Conservation (phyloP, 2,888 invertebrate species). For the Tanytarsus gracilentus region DNA sequence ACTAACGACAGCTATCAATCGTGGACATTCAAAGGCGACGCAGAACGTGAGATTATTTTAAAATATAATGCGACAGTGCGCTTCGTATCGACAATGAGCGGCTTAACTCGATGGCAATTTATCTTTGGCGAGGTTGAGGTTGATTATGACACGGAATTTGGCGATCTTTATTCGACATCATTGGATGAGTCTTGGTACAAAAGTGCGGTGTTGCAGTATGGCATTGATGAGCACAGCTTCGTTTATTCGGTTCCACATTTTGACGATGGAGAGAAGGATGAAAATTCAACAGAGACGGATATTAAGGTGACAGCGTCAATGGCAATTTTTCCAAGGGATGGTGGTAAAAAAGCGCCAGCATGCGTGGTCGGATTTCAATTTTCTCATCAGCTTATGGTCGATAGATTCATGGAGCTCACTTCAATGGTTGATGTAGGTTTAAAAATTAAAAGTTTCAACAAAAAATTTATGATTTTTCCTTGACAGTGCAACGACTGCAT, state of each 20-base stretch:
- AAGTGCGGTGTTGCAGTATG: slow-evolving; percentile 77
- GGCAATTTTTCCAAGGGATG: slow-evolving; percentile 74
- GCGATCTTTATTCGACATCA: slow-evolving; percentile 63
- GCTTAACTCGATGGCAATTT: slow-evolving; percentile 79
- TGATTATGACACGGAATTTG: slow-evolving; percentile 54
- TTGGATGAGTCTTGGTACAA: slow-evolving; percentile 89
- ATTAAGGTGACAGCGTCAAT: slow-evolving; percentile 69
- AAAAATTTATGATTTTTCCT: no score
- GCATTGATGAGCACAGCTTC: slow-evolving; percentile 55
- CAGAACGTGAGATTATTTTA: slow-evolving; percentile 50
- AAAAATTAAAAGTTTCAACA: slow-evolving; percentile 23
- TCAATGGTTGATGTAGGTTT: slow-evolving; percentile 44
- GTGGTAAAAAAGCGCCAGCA: slow-evolving; percentile 67
- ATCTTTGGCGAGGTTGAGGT: slow-evolving; percentile 52
- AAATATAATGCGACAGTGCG: slow-evolving; percentile 65
- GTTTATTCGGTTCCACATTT: slow-evolving; percentile 67
- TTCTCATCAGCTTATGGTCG: slow-evolving; percentile 58
- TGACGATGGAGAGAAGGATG: slow-evolving; percentile 37
- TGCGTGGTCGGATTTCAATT: slow-evolving; percentile 85
- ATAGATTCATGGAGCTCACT: slow-evolving; percentile 62
- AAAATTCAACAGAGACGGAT: slow-evolving; percentile 44
- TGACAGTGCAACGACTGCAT: slow-evolving; percentile 46
- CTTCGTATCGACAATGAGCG: slow-evolving; percentile 82
- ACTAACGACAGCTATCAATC: slow-evolving; percentile 51
- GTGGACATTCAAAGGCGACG: slow-evolving; percentile 47